Evolutionary conservation across 2,113 vertebrate genomes (phyloP), one percentile per base, ranked within the genome.

Genomic region (Hippocampus comes): DNA sequence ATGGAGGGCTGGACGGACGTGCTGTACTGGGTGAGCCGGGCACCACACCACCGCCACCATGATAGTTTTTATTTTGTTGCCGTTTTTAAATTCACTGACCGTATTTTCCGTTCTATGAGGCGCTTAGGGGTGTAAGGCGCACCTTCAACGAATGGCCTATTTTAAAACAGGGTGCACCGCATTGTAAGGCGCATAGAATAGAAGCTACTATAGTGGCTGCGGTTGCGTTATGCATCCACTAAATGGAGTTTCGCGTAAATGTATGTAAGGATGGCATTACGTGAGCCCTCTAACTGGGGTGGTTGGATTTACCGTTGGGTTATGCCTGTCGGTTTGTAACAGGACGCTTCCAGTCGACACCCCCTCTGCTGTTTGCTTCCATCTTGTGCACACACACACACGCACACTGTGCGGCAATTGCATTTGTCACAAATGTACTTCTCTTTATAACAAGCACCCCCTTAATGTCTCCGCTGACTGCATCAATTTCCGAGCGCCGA

Each of bases 1-100:
- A 99, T 99, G 97, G 97, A 99, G 84, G 97, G 97, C 80, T 99
- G 97, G 97, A 99, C 97, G 0, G 96, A 98, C 0, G 97, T 99
- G 17, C 91, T 99, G 0, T 99, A 99, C 91, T 99, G 97, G 97
- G 97, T 99, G 94, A 84, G 97, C 92, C 92, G 87, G 81, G 46
- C 75, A 79, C 88, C 86, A 72, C 43, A 43, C 42, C 11, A 11
- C 11, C 34, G 0, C 5, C 34, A 1, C 5, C 34, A 38, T 6
- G 34, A 38, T 6, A 0, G 34, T 38, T 38, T 38, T 38, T 38
- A 38, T 38, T 38, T 38, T 38, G 34, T 38, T 38, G 34, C 0
- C 34, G 34, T 38, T 38, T 38, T 38, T 38, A 38, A 38, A 38
- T 38, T 7, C 34, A 38, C 34, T 38, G 34, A 38, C 34, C 34